phyloP scores from a whole-genome alignment of 1,140 invertebrate species.

The Polypedilum vanderplanki region DNA sequence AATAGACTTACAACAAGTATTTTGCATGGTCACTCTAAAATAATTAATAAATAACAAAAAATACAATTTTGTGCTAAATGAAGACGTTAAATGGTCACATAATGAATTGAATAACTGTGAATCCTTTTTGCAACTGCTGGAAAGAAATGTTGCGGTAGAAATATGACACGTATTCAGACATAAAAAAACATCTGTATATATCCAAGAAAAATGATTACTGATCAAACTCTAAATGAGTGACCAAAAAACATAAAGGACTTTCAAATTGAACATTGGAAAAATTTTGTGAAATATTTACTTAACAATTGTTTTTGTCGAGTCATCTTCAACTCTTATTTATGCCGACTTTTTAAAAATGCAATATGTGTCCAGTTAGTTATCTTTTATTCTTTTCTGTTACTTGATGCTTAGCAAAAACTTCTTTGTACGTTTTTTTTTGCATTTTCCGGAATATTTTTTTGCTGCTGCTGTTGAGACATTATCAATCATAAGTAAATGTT shows the following conservation, averaged over 20 bases:
- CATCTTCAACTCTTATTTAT: conserved; percentile 26
- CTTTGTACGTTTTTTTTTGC: neutral
- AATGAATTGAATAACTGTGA: neutral
- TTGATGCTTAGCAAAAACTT: neutral
- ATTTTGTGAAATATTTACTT: conserved; percentile 29
- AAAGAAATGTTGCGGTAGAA: conserved; percentile 6
- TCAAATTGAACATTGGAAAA: neutral
- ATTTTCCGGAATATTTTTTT: neutral
- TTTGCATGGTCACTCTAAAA: neutral
- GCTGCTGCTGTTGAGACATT: neutral
- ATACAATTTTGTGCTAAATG: conserved; percentile 30
- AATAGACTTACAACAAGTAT: neutral
- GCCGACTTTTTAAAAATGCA: conserved; percentile 17
- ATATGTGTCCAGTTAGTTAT: neutral
- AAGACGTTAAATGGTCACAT: conserved; percentile 29
- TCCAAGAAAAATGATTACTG: neutral
- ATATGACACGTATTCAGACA: neutral
- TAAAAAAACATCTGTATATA: conserved; percentile 3
- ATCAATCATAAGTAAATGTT: conserved; percentile 1
- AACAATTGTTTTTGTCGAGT: conserved; percentile 30
- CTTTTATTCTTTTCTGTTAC: neutral
- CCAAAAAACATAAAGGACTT: conserved; percentile 5
- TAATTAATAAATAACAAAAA: neutral
- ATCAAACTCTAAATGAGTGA: neutral
- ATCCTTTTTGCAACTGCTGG: neutral